A percentile compares a stretch with the other conserved stretches of the same genome.
phyloP scores from a whole-genome alignment of 2,888 invertebrate genomes.

The Chloroclysta siterata region DNA sequence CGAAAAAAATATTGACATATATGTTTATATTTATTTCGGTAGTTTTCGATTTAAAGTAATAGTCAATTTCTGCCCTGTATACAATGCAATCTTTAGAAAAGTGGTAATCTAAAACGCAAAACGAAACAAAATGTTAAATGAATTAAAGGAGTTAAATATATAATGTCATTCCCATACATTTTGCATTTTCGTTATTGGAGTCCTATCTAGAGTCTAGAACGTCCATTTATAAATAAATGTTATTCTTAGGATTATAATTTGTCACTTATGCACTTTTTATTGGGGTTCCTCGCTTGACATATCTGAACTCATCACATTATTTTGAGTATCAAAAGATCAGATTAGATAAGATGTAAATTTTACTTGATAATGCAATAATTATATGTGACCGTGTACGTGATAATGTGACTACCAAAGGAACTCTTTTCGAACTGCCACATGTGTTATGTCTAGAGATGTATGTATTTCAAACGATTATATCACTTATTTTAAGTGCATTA shows the following conservation, averaged over 20 bases:
- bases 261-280: slow-evolving; percentile 7
- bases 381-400: slow-evolving; percentile 1
- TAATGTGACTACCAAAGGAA: slow-evolving; percentile 1
- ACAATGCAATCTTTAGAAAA: no score
- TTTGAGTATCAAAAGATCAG: neutral
- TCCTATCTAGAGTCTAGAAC: neutral
- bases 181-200: neutral
- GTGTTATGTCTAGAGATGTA: neutral
- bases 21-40: no score
- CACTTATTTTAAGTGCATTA: slow-evolving; percentile 2
- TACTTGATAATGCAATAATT: neutral
- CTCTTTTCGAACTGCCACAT: neutral
- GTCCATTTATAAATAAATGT: slow-evolving; percentile 20
- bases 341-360: neutral
- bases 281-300: neutral
- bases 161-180: neutral
- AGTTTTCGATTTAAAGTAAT: no score
- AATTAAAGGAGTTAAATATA: no score
- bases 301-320: neutral
- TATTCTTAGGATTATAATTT: slow-evolving; percentile 14
- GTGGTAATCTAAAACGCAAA: no score
- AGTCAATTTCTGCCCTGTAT: no score
- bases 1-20: no score
- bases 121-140: no score
- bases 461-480: slow-evolving; percentile 9